These are phyloP conservation scores for Scytalopus superciliaris DNA, from an alignment of 2,113 vertebrate species.

Conservation along the genomic window DNA sequence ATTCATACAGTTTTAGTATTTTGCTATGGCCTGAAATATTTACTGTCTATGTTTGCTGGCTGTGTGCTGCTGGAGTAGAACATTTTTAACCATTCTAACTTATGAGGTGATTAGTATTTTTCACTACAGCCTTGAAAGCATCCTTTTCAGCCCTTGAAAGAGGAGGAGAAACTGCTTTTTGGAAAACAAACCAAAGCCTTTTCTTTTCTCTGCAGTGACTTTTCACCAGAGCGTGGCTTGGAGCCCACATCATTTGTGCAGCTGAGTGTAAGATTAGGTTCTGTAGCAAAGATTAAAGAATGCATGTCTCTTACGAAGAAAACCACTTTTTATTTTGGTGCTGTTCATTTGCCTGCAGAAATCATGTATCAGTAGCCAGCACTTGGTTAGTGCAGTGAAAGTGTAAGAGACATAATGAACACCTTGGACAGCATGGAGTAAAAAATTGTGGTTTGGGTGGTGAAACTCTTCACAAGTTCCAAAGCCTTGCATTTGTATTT, in stretches of 20 bases:
- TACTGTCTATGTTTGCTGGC: no score
- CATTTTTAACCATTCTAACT: no score
- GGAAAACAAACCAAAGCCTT: no score
- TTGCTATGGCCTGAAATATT: no score
- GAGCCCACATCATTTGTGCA: no score
- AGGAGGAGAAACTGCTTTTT: no score
- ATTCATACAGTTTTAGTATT: neutral
- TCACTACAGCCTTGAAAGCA: no score
- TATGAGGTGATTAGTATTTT: no score
- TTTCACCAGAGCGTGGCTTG: no score
- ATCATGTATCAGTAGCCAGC: neutral
- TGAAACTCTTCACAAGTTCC: neutral
- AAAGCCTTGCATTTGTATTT: neutral
- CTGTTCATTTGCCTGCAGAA: neutral
- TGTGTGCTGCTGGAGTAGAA: no score
- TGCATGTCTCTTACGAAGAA: neutral
- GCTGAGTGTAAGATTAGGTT: neutral
- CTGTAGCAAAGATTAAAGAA: neutral
- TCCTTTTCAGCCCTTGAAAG: no score
- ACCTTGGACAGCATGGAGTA: neutral
- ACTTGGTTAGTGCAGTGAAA: neutral
- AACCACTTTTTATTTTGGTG: neutral
- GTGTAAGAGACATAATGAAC: neutral
- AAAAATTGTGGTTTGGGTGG: neutral
- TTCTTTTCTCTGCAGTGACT: no score